phyloP scores from a whole-genome alignment of 2,113 vertebrate genomes.

The Ctenodactylus gundi region DNA sequence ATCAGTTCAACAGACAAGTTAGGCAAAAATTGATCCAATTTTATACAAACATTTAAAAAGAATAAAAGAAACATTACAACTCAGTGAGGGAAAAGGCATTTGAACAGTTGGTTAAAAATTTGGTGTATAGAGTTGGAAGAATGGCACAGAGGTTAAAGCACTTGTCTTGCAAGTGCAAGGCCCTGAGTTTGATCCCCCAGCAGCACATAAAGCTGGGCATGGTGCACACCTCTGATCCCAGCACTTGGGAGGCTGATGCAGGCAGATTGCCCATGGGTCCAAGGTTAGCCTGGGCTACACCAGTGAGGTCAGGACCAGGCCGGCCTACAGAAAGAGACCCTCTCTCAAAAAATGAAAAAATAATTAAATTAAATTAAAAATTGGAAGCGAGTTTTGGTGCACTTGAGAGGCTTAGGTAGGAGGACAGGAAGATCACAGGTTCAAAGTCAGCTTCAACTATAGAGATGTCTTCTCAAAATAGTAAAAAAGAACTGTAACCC shows the following conservation, averaged over 20 bases:
- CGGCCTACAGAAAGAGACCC: too few species aligned
- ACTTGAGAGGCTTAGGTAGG: not conserved
- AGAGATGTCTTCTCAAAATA: not conserved
- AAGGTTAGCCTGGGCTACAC: too few species aligned
- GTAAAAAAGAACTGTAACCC: not conserved
- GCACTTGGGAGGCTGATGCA: too few species aligned
- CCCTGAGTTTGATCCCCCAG: not conserved
- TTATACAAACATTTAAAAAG: slow-evolving; percentile 26
- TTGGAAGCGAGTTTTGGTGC: not conserved
- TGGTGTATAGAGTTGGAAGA: too few species aligned
- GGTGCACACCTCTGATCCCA: too few species aligned
- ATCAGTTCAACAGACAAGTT: not conserved
- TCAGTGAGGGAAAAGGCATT: not conserved
- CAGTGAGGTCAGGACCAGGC: too few species aligned
- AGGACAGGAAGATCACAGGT: not conserved
- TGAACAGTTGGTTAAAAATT: not conserved
- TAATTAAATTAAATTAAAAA: not conserved
- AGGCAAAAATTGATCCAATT: not conserved
- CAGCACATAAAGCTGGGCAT: too few species aligned
- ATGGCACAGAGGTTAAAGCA: too few species aligned
- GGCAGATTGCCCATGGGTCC: too few species aligned
- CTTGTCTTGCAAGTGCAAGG: not conserved
- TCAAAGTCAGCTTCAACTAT: not conserved
- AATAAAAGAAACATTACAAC: not conserved
- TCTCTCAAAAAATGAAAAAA: too few species aligned